phyloP scores from a whole-genome alignment of 2,888 invertebrate species.

The Aproaerema taeniolella region DNA sequence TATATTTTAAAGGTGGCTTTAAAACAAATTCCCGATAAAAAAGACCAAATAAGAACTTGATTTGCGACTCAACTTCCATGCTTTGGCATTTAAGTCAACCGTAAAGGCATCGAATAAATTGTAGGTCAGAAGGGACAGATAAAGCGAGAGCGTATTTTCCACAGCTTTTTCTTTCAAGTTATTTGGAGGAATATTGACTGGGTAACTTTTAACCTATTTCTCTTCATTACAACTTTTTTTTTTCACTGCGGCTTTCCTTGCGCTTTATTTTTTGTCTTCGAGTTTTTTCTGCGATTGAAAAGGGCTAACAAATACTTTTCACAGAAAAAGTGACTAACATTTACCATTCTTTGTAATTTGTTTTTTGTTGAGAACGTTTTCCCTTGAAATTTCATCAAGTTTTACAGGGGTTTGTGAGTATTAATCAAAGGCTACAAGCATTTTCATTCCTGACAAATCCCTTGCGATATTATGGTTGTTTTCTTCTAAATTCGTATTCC shows the following conservation, averaged over 20 bases:
- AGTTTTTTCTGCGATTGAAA: no score
- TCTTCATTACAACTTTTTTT: conserved; percentile 25
- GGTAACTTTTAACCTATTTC: conserved; percentile 29
- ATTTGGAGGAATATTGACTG: conserved; percentile 57
- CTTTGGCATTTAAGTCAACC: conserved; percentile 73
- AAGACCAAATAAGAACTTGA: conserved; percentile 52
- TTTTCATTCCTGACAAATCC: conserved; percentile 9
- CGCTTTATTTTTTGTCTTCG: neutral
- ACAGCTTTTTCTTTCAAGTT: conserved; percentile 53
- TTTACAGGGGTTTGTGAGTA: conserved; percentile 6
- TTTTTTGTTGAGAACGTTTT: no score
- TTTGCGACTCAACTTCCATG: conserved; percentile 63
- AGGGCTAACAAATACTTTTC: no score
- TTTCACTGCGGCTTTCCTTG: neutral
- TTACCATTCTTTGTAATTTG: no score
- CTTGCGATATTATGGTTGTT: conserved; percentile 5
- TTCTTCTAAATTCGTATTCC: conserved; percentile 11
- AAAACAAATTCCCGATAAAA: conserved; percentile 34
- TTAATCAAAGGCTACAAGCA: conserved; percentile 7
- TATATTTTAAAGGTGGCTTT: conserved; percentile 14
- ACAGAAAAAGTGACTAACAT: no score
- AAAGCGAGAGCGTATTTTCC: conserved; percentile 57
- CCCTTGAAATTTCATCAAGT: conserved; percentile 8
- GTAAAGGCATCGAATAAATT: conserved; percentile 74
- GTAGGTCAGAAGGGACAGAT: conserved; percentile 75